Base-by-base conservation (phyloP, 1,140 invertebrate species). In the Hylaeus volcanicus region DNA sequence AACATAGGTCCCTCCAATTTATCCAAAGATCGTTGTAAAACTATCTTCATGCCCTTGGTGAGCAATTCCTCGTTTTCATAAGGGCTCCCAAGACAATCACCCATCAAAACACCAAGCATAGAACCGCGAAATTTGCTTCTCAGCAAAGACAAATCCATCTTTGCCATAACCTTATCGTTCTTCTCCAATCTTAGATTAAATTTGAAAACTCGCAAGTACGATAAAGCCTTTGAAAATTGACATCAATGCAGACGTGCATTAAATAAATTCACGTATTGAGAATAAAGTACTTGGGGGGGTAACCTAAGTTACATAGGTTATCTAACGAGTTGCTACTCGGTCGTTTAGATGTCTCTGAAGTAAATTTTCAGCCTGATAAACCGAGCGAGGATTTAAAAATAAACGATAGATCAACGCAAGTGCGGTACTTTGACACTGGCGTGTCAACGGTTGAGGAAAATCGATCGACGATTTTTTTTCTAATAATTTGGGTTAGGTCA, bases 71-170 rank as follows among this genome's bases (percentile, higher is more conserved):
- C 94, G n/a, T 93, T 94, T 93, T 97, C 96, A 92, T 95, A 97
- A 43, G 95, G 94, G 60, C 94, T 93, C 69, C 96, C 96, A 15
- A 96, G 91, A 89, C 96, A 97, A 92, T 97, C 96, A 2, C 96
- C 97, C 8, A 96, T 87, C 60, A 97, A 92, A 58, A 94, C 94
- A 12, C 96, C 96, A 4, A 96, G 90, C 71, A 97, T 89, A 78
- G 94, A 94, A 8, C 96, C 96, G 74, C 95, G 93, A 90, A 96
- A 96, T 93, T 96, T 96, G 77, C 92, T 94, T 87, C 89, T 90
- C n/a, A 95, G 72, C 15, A 94, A 70, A 41, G 88, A 63, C 64
- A 90, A 82, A 85, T 94, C 93, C 75, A 93, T 90, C 86, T 91
- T 92, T 2, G 78, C 71, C 75, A 85, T 87, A 65, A 75, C 71